phyloP scores from a whole-genome alignment of 2,888 invertebrate species.

The Chorisops tibialis region DNA sequence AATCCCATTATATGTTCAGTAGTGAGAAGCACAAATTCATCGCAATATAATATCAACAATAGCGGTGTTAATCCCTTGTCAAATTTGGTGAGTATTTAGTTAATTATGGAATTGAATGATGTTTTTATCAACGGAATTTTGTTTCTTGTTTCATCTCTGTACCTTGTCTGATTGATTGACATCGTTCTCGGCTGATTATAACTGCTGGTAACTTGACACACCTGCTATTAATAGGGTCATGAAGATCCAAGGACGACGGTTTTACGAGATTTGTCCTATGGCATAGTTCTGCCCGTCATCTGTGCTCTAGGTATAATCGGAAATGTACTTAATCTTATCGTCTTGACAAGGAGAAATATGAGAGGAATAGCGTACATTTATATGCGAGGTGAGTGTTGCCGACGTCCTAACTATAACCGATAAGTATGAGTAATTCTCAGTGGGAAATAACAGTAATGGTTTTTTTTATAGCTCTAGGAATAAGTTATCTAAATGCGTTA shows the following conservation, averaged over 20 bases:
- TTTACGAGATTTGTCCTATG: slow-evolving; percentile 62
- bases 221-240: slow-evolving; percentile 35
- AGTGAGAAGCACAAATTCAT: slow-evolving; percentile 47
- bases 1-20: slow-evolving; percentile 49
- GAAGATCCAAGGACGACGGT: slow-evolving; percentile 62
- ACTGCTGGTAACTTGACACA: neutral
- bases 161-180: too few relatives aligned
- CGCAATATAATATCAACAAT: slow-evolving; percentile 38
- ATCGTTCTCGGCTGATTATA: too few relatives aligned
- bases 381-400: slow-evolving; percentile 62
- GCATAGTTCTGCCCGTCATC: slow-evolving; percentile 65
- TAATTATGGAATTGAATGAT: too few relatives aligned
- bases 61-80: slow-evolving; percentile 32
- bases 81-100: slow-evolving; percentile 36
- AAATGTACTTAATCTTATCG: slow-evolving; percentile 73
- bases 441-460: too few relatives aligned
- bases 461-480: too few relatives aligned
- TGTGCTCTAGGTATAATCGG: slow-evolving; percentile 72
- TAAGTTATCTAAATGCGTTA: too few relatives aligned
- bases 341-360: slow-evolving; percentile 72
- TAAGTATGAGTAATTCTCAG: too few relatives aligned
- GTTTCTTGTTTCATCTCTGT: too few relatives aligned
- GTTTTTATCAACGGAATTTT: too few relatives aligned
- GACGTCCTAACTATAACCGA: neutral
- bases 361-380: slow-evolving; percentile 77